These are phyloP conservation scores for Antrozous pallidus DNA, from an alignment of 2,797 vertebrate genomes.

Conservation along the genomic window DNA sequence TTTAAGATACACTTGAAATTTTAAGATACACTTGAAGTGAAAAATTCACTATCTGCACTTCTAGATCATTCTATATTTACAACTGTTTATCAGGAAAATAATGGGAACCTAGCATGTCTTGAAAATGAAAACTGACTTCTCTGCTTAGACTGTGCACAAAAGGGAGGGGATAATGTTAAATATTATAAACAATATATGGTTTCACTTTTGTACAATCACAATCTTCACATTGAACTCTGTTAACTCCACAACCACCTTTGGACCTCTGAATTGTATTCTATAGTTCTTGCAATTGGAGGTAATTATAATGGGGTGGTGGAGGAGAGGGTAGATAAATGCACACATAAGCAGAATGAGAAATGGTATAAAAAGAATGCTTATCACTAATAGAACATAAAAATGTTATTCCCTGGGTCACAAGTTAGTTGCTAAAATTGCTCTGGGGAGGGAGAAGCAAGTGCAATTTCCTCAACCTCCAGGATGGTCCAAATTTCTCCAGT, in stretches of 20 bases:
- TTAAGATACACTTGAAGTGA: not conserved
- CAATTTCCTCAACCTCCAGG: slow-evolving; percentile 30
- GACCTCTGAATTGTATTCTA: not conserved
- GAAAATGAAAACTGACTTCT: not conserved
- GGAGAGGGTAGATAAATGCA: slow-evolving; percentile 21
- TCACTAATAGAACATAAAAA: slow-evolving; percentile 64
- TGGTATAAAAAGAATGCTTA: slow-evolving; percentile 57
- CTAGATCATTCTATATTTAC: not conserved
- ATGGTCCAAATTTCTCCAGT: slow-evolving; percentile 34
- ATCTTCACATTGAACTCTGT: not conserved
- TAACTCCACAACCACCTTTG: not conserved
- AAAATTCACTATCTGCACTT: not conserved
- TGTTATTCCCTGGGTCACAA: slow-evolving; percentile 34
- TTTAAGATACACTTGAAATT: not conserved
- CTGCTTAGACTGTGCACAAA: not conserved
- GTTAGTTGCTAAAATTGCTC: slow-evolving; percentile 47
- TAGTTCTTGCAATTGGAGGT: slow-evolving; percentile 23
- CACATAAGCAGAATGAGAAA: slow-evolving; percentile 45
- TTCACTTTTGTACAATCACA: not conserved
- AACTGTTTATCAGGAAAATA: not conserved
- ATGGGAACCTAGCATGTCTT: not conserved
- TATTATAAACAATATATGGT: not conserved
- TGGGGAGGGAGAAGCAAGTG: slow-evolving; percentile 18
- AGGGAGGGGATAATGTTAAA: not conserved
- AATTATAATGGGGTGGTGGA: not conserved